These are phyloP conservation scores for Achatina immaculata DNA, from an alignment of 1,140 invertebrate genomes.

Conservation along the genomic window DNA sequence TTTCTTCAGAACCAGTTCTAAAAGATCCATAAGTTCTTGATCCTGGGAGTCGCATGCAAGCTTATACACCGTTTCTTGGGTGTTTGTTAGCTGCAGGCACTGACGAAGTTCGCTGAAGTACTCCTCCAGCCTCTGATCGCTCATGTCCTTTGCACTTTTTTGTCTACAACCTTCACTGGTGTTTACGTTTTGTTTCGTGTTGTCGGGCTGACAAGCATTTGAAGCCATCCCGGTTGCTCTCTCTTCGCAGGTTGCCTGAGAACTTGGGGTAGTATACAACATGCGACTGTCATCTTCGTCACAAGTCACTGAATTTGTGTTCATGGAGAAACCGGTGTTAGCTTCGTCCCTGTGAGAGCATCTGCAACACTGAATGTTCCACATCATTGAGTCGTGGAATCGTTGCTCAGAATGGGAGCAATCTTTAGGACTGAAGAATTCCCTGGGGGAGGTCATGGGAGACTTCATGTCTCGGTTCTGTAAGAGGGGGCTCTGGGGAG, in stretches of 20 bases:
- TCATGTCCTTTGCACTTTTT: background rate
- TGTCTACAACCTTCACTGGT: background rate
- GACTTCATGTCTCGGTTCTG: background rate
- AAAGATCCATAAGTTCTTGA: slow-evolving; percentile 7
- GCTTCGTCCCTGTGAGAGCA: background rate
- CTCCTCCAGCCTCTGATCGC: background rate
- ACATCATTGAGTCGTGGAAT: background rate
- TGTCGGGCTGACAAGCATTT: background rate
- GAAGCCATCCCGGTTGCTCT: background rate
- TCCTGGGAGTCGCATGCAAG: slow-evolving; percentile 4
- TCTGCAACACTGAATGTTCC: background rate
- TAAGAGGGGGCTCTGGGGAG: background rate
- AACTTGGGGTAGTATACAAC: background rate
- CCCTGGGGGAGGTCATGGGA: background rate
- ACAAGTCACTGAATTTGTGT: background rate
- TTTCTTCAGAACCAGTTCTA: background rate
- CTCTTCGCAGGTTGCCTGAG: background rate
- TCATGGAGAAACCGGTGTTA: background rate
- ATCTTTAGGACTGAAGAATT: background rate
- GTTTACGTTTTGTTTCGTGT: background rate
- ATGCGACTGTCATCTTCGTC: background rate
- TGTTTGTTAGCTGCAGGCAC: slow-evolving; percentile 28
- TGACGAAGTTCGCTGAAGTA: slow-evolving; percentile 19
- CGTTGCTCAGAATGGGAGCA: background rate
- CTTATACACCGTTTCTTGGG: slow-evolving; percentile 30